Evolutionary conservation across 2,888 invertebrate species (phyloP), one percentile per base, ranked within the genome.

Genomic region (Busseola fusca): DNA sequence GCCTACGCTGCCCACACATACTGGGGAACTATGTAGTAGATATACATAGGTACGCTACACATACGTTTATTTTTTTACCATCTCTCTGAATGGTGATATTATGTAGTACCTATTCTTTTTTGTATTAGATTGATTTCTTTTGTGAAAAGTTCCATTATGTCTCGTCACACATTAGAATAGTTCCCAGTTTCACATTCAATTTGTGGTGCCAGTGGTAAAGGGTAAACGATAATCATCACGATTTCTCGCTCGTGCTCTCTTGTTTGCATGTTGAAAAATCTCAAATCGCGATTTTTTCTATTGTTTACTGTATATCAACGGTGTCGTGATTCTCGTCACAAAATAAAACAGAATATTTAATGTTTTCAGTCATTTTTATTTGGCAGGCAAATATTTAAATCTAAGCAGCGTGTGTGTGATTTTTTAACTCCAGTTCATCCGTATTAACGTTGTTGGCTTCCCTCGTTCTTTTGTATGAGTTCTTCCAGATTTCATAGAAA

Each of bases 401-500:
- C 64, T 92, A 94, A 6, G 94, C 92, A 60, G 87, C 84, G 81
- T 94, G 92, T 30, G 73, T 74, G 79, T 91, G 90, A 84, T 87
- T 93, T 85, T 94, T 95, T 89, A 94, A 91, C 92, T 95, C 95
- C 66, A 94, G 85, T 78, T 93, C 93, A 80, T 93, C 92, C 30
- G 71, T 30, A 66, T 85, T 74, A 64, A 83, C 74, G 30, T 87
- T 78, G 37, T 87, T 87, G 16, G 78, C 78, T 74, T 91, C 88
- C 85, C 91, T 93, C 69, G 91, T 92, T 81, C 91, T 94, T 87
- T 97, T 97, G 91, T 97, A 97, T 0, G 97, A 97, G 83, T 97
- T 96, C 86, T 97, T 97, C 97, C 97, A 97, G 78, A 97, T 97
- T 91, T 97, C 97, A 85, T 97, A 97, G 58, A 97, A 96, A 86